Evolutionary conservation across 2,797 vertebrate genomes (phyloP).

Genomic region (Arctocebus calabarensis): DNA sequence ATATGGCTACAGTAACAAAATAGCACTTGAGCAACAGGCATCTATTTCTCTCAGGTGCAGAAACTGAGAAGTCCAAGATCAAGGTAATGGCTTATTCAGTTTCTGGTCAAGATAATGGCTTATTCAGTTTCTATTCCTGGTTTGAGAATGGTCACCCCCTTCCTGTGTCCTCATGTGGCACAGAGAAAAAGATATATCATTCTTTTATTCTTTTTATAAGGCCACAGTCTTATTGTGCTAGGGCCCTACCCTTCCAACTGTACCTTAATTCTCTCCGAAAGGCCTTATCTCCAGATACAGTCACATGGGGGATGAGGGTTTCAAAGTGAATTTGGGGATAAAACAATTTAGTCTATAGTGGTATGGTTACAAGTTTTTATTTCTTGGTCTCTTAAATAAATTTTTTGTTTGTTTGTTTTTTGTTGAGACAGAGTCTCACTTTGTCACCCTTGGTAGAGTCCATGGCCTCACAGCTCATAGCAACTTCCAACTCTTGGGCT

Average conservation of each 20-base stretch:
- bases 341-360: not conserved
- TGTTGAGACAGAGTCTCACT: too few relatives aligned
- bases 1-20: not conserved
- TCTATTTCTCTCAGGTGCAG: not conserved
- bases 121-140: not conserved
- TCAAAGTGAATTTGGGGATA: not conserved
- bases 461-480: too few relatives aligned
- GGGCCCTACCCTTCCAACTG: not conserved
- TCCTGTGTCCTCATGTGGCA: not conserved
- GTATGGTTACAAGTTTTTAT: conserved; percentile 10
- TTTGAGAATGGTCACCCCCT: not conserved
- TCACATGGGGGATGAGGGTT: not conserved
- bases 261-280: not conserved
- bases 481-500: too few relatives aligned
- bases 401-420: too few relatives aligned
- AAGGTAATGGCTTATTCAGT: not conserved
- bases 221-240: not conserved
- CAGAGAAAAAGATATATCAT: not conserved
- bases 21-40: not conserved
- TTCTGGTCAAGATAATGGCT: not conserved
- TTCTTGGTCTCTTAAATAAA: not conserved
- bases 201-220: not conserved
- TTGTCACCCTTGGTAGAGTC: too few relatives aligned
- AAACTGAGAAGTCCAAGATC: not conserved
- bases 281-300: not conserved